A percentile compares a stretch with the other conserved stretches of the same genome.
Conservation (phyloP, 2,113 vertebrate genomes). For the Rhodinocichla rosea region DNA sequence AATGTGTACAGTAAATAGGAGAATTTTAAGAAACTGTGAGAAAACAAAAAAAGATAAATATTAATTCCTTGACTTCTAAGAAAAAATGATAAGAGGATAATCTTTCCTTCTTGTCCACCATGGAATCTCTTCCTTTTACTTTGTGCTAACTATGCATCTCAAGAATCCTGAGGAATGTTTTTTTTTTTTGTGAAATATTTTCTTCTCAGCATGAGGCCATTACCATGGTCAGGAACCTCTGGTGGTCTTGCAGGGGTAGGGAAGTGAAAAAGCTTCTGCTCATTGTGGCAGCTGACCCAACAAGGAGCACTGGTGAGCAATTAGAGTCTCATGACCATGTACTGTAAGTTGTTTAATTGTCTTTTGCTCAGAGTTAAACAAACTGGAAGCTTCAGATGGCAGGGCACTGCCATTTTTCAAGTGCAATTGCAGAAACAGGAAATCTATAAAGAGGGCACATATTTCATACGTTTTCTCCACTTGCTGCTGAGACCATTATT, state of each 20-base stretch:
- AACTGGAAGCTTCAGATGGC: slow-evolving; percentile 31
- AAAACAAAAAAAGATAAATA: not conserved
- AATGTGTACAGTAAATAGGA: not conserved
- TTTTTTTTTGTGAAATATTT: not conserved
- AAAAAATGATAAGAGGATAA: slow-evolving; percentile 14
- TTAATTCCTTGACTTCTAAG: slow-evolving; percentile 17
- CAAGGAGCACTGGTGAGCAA: not conserved
- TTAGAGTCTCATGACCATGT: slow-evolving; percentile 4
- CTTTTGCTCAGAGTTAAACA: slow-evolving; percentile 36
- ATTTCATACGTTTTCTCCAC: slow-evolving; percentile 9
- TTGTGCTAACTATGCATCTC: slow-evolving; percentile 43
- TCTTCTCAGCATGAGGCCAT: not conserved
- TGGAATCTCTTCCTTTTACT: slow-evolving; percentile 3
- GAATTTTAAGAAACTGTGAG: not conserved
- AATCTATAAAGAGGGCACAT: slow-evolving; percentile 44
- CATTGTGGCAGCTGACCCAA: not conserved
- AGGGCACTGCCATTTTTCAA: slow-evolving; percentile 51
- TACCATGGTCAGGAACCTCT: not conserved
- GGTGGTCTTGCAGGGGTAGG: not conserved
- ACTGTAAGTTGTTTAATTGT: slow-evolving; percentile 45
- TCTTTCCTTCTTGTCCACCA: not conserved
- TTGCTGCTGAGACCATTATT: slow-evolving; percentile 39
- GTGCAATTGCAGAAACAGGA: slow-evolving; percentile 31
- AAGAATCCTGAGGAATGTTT: not conserved
- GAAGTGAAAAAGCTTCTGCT: not conserved